Evolutionary conservation across 2,888 invertebrate genomes (phyloP).

Genomic region (Hemistola chrysoprasaria): DNA sequence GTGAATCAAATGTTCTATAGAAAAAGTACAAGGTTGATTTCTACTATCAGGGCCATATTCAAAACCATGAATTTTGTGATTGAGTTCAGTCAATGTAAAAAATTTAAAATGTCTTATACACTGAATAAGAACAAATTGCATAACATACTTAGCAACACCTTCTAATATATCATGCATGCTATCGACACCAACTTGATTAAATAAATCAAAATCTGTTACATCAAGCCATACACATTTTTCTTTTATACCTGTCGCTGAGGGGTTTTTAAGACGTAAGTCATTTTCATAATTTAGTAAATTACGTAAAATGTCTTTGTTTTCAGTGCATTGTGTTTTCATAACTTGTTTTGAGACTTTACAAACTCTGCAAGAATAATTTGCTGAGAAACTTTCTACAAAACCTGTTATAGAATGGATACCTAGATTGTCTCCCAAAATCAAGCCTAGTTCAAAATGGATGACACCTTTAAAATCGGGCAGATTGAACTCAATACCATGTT

Average conservation of each 20-base stretch:
- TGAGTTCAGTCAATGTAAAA: too few relatives aligned
- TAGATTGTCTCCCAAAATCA: slow-evolving; percentile 23
- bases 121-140: too few relatives aligned
- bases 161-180: slow-evolving; percentile 22
- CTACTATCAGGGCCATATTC: slow-evolving; percentile 12
- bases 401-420: slow-evolving; percentile 22
- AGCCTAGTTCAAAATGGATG: slow-evolving; percentile 19
- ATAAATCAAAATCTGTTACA: slow-evolving; percentile 19
- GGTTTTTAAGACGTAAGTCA: background rate
- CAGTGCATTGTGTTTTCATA: slow-evolving; percentile 6
- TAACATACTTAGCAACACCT: slow-evolving; percentile 11
- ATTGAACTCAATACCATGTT: background rate
- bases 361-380: slow-evolving; percentile 21
- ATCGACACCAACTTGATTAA: slow-evolving; percentile 22
- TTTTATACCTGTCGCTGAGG: slow-evolving; percentile 18
- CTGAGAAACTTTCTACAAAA: slow-evolving; percentile 26
- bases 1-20: background rate
- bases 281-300: slow-evolving; percentile 5
- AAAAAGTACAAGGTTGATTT: slow-evolving; percentile 2
- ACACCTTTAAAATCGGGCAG: slow-evolving; percentile 6
- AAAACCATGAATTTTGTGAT: background rate
- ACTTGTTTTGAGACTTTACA: slow-evolving; percentile 18
- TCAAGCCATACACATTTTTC: slow-evolving; percentile 19
- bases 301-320: slow-evolving; percentile 15
- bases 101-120: too few relatives aligned